Percentiles rank a stretch among this genome's conserved stretches.
Evolutionary conservation across 2,888 invertebrate genomes (phyloP).

Genomic region (Keiferia lycopersicella): DNA sequence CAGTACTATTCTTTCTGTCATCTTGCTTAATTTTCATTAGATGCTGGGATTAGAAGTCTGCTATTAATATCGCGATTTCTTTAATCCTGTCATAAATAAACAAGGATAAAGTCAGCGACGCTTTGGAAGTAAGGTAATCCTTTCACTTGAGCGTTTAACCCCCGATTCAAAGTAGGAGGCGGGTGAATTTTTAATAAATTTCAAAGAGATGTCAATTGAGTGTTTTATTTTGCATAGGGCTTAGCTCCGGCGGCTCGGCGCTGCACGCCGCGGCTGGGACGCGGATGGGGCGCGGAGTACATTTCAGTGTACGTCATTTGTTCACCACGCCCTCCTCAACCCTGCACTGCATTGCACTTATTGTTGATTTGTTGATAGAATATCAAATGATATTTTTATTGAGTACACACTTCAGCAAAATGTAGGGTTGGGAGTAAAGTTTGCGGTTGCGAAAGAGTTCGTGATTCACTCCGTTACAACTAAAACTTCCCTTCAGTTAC

Average conservation of each 20-base stretch:
- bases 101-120: slow-evolving; percentile 44
- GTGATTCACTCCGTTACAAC: background rate
- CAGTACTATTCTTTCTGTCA: slow-evolving; percentile 30
- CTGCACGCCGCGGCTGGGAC: background rate
- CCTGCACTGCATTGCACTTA: slow-evolving; percentile 58
- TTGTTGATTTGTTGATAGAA: slow-evolving; percentile 71
- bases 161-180: slow-evolving; percentile 73
- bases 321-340: slow-evolving; percentile 51
- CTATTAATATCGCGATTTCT: slow-evolving; percentile 16
- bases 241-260: slow-evolving; percentile 46
- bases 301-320: slow-evolving; percentile 80
- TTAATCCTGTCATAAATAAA: slow-evolving; percentile 36
- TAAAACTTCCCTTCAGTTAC: too few relatives aligned
- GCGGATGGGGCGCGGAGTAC: slow-evolving; percentile 72
- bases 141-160: slow-evolving; percentile 76
- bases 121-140: slow-evolving; percentile 61
- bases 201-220: slow-evolving; percentile 80
- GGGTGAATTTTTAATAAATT: slow-evolving; percentile 80
- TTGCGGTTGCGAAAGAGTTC: background rate
- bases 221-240: slow-evolving; percentile 81
- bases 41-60: slow-evolving; percentile 10
- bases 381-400: slow-evolving; percentile 71
- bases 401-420: slow-evolving; percentile 33
- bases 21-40: slow-evolving; percentile 14
- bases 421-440: background rate